These are phyloP conservation scores for Epizoanthus illoricatus DNA, from an alignment of 92 coral and sea anemone genomes.

Conservation along the genomic window DNA sequence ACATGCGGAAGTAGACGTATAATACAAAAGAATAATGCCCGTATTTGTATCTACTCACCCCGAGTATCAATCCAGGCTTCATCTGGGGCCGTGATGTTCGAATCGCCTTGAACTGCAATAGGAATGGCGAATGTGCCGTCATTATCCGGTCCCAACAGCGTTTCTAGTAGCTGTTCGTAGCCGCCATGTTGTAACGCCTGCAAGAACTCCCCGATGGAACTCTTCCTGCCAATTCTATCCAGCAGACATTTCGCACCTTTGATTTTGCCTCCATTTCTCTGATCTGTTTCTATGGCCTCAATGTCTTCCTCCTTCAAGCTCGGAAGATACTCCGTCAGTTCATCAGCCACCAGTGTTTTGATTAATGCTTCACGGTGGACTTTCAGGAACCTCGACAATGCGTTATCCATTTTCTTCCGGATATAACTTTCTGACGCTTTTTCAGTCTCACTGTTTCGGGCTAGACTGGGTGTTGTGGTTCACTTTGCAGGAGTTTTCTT, in stretches of 20 bases:
- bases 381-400: conserved; percentile 22
- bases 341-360: conserved; percentile 27
- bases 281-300: conserved; percentile 20
- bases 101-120: too few species aligned
- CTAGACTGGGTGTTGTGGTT: too few species aligned
- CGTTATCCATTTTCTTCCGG: not conserved
- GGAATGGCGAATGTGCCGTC: not conserved
- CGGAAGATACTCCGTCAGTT: conserved; percentile 19
- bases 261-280: conserved; percentile 26
- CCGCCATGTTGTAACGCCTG: conserved; percentile 20
- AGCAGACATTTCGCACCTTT: conserved; percentile 26
- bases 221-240: conserved; percentile 14
- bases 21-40: too few species aligned
- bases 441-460: not conserved
- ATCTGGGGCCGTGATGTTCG: too few species aligned
- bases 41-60: too few species aligned
- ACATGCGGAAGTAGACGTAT: too few species aligned
- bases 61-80: too few species aligned
- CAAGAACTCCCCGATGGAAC: conserved; percentile 26
- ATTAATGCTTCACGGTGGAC: conserved; percentile 19
- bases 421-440: too few species aligned
- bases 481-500: too few species aligned
- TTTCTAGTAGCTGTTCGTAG: conserved; percentile 24
- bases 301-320: conserved; percentile 26
- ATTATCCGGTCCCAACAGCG: not conserved